Conservation (phyloP, 2,113 vertebrate genomes). For the Synchiropus splendidus region DNA sequence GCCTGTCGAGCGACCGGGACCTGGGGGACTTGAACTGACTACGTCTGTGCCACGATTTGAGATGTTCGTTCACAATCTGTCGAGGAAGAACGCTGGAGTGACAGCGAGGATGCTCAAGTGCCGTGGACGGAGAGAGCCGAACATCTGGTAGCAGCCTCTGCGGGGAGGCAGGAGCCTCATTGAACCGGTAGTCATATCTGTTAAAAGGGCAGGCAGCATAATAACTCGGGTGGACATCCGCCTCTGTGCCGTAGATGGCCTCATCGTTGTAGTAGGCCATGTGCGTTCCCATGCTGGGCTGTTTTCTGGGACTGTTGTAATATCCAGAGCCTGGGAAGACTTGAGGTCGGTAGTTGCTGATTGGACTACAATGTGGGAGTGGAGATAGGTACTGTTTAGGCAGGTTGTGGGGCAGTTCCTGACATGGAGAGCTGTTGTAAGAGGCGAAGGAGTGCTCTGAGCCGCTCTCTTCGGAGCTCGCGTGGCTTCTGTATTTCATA, state of each 20-base stretch:
- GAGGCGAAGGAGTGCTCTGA: conserved; percentile 73
- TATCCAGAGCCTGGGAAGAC: conserved; percentile 27
- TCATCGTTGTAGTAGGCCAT: conserved; percentile 45
- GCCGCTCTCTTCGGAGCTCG: conserved; percentile 72
- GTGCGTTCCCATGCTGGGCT: conserved; percentile 36
- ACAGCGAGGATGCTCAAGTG: conserved; percentile 60
- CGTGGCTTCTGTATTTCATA: conserved; percentile 33
- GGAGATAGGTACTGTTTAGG: conserved; percentile 34
- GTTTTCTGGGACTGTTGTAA: conserved; percentile 40
- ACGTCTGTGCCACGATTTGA: conserved; percentile 77
- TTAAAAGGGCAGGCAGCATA: conserved; percentile 29
- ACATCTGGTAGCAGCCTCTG: conserved; percentile 51
- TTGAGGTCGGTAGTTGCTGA: conserved; percentile 29
- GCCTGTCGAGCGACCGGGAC: conserved; percentile 75
- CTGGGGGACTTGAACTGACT: conserved; percentile 61
- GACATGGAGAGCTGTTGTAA: conserved; percentile 61
- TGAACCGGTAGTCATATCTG: conserved; percentile 46
- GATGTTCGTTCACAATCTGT: conserved; percentile 72
- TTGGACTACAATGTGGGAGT: conserved; percentile 18
- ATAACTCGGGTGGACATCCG: conserved; percentile 48
- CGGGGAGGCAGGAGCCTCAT: conserved; percentile 37
- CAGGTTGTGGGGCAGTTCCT: conserved; percentile 35
- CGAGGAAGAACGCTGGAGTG: conserved; percentile 47
- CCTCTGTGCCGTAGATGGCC: conserved; percentile 34
- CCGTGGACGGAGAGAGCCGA: conserved; percentile 63